Percentiles rank a stretch among this genome's conserved stretches.
Evolutionary conservation across 2,888 invertebrate species (phyloP).

Genomic region (Erpobdella octoculata): DNA sequence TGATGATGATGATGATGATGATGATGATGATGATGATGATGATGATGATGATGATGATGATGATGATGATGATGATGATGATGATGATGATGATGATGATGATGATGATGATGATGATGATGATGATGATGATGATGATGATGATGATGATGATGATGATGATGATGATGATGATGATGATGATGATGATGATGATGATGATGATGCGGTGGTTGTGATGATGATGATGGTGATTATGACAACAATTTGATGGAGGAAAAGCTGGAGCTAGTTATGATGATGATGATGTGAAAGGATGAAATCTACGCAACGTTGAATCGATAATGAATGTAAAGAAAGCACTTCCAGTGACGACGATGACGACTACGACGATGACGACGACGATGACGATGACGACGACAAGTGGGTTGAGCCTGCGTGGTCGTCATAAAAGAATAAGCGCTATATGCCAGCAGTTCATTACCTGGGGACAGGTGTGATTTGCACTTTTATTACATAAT

Average conservation of each 20-base stretch:
- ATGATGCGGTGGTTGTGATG: too few relatives aligned
- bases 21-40: slow-evolving; percentile 24
- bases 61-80: not conserved
- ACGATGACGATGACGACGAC: too few relatives aligned
- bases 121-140: not conserved
- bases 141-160: not conserved
- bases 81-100: not conserved
- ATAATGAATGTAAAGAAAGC: too few relatives aligned
- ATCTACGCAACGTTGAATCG: too few relatives aligned
- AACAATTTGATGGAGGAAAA: not conserved
- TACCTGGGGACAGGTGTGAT: too few relatives aligned
- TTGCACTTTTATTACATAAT: too few relatives aligned
- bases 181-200: not conserved
- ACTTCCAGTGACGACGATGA: too few relatives aligned
- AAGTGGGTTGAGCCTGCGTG: too few relatives aligned
- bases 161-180: not conserved
- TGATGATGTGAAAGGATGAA: too few relatives aligned
- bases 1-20: slow-evolving; percentile 18
- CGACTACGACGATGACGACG: too few relatives aligned
- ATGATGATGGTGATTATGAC: not conserved
- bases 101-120: slow-evolving; percentile 3
- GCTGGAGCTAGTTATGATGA: not conserved
- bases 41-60: not conserved
- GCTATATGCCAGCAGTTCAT: too few relatives aligned
- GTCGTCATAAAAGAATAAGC: too few relatives aligned